These are phyloP conservation scores for Andrena dorsata DNA, from an alignment of 2,888 invertebrate species.

Conservation along the genomic window DNA sequence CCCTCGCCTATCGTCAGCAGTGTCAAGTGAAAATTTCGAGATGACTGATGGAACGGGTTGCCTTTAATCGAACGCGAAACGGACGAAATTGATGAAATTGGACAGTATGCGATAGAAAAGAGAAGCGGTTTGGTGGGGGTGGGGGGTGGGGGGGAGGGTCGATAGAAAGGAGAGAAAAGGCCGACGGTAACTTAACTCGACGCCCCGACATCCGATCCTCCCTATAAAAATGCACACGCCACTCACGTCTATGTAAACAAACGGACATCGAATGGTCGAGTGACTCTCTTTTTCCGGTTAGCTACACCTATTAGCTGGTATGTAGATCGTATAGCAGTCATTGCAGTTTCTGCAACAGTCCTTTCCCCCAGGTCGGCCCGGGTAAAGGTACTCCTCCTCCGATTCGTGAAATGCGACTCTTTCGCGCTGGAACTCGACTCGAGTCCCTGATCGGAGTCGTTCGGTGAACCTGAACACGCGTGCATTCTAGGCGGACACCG, in stretches of 20 bases:
- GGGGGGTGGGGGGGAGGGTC: neutral
- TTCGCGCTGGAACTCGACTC: slow-evolving; percentile 56
- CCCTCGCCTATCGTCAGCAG: neutral
- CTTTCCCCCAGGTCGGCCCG: slow-evolving; percentile 13
- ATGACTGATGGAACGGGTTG: neutral
- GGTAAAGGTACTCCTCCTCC: slow-evolving; percentile 49
- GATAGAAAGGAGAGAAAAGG: slow-evolving; percentile 61
- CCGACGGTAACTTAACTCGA: slow-evolving; percentile 71
- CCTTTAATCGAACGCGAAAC: slow-evolving; percentile 6
- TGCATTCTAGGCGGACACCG: slow-evolving; percentile 31
- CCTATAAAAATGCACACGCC: slow-evolving; percentile 66
- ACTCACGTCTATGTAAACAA: slow-evolving; percentile 70
- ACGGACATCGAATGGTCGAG: slow-evolving; percentile 69
- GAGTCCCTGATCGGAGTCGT: slow-evolving; percentile 40
- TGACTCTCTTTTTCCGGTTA: slow-evolving; percentile 70
- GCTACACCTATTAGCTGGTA: slow-evolving; percentile 66
- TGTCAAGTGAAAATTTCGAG: neutral
- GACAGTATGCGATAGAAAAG: slow-evolving; percentile 25
- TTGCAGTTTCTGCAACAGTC: slow-evolving; percentile 55
- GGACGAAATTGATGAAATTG: slow-evolving; percentile 7
- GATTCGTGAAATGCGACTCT: slow-evolving; percentile 63
- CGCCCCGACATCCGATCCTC: slow-evolving; percentile 73
- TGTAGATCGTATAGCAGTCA: slow-evolving; percentile 67
- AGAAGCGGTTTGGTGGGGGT: slow-evolving; percentile 8
- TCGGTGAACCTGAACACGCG: slow-evolving; percentile 54